Conservation (phyloP, 2,113 vertebrate species). For the Scytalopus superciliaris region DNA sequence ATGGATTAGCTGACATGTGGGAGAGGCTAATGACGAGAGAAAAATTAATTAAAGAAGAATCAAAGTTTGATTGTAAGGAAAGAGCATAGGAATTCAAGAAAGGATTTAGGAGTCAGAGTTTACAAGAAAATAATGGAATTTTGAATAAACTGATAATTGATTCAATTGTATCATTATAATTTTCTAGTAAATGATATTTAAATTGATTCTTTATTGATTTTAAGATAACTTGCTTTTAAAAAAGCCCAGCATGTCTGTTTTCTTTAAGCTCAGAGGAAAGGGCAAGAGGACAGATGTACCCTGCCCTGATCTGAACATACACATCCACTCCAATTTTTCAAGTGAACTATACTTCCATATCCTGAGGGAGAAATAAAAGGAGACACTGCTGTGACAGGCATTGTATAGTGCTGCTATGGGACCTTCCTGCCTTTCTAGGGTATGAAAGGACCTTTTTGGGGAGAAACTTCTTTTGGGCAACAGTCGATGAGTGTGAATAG, state of each 20-base stretch:
- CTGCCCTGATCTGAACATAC: neutral
- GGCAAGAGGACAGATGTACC: neutral
- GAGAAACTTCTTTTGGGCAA: neutral
- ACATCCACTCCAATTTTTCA: neutral
- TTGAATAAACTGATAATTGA: neutral
- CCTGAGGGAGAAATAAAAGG: neutral
- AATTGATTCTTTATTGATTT: neutral
- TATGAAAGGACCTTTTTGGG: neutral
- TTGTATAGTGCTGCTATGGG: rapidly evolving
- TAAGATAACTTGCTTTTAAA: neutral
- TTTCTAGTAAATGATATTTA: neutral
- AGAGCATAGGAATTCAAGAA: neutral
- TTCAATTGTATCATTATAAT: neutral
- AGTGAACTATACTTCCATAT: neutral
- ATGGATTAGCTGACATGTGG: neutral
- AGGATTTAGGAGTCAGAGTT: neutral
- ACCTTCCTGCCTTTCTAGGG: neutral
- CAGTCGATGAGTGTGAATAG: rapidly evolving
- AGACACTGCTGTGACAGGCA: neutral
- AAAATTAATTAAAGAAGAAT: neutral
- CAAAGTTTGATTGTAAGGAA: neutral
- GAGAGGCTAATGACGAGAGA: neutral
- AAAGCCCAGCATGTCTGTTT: neutral
- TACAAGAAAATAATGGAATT: neutral
- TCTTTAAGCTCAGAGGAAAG: neutral